A percentile compares a stretch with the other conserved stretches of the same genome.
Evolutionary conservation across 2,797 vertebrate genomes (phyloP).

Genomic region (Psittacula echo): DNA sequence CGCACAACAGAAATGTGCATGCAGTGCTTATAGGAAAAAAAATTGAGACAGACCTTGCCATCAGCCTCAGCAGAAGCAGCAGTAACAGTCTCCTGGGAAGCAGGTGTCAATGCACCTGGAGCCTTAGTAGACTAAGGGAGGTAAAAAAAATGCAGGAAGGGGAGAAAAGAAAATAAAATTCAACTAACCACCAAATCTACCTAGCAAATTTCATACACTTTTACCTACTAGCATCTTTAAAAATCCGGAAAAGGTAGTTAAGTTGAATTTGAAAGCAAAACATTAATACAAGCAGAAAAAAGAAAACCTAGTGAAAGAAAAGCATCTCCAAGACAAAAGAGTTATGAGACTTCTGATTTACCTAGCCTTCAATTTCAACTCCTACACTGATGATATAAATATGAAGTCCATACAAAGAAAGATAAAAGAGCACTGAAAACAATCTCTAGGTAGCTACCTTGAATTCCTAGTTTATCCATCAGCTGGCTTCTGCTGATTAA

Average conservation of each 20-base stretch:
- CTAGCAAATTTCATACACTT: slow-evolving; percentile 26
- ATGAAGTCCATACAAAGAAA: neutral
- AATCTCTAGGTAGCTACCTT: neutral
- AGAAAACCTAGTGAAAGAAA: neutral
- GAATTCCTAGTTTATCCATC: neutral
- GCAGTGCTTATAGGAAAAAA: slow-evolving; percentile 73
- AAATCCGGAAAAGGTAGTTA: neutral
- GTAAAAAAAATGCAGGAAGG: slow-evolving; percentile 75
- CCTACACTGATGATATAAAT: neutral
- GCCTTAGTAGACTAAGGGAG: slow-evolving; percentile 89
- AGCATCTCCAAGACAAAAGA: neutral
- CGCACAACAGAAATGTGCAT: slow-evolving; percentile 74
- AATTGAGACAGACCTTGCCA: slow-evolving; percentile 91
- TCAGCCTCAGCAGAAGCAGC: slow-evolving; percentile 87
- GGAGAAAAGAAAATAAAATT: slow-evolving; percentile 30
- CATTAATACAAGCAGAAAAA: neutral
- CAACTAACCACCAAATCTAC: slow-evolving; percentile 61
- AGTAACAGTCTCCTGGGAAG: slow-evolving; percentile 84
- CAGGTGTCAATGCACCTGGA: slow-evolving; percentile 87
- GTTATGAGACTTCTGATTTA: neutral
- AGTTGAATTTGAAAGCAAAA: neutral
- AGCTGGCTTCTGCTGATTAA: neutral
- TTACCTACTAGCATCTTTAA: neutral
- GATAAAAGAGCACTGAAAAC: neutral
- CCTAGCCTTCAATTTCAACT: neutral